A percentile compares a stretch with the other conserved stretches of the same genome.
Conservation (phyloP, 2,888 invertebrate genomes). For the Lottia gigantea region DNA sequence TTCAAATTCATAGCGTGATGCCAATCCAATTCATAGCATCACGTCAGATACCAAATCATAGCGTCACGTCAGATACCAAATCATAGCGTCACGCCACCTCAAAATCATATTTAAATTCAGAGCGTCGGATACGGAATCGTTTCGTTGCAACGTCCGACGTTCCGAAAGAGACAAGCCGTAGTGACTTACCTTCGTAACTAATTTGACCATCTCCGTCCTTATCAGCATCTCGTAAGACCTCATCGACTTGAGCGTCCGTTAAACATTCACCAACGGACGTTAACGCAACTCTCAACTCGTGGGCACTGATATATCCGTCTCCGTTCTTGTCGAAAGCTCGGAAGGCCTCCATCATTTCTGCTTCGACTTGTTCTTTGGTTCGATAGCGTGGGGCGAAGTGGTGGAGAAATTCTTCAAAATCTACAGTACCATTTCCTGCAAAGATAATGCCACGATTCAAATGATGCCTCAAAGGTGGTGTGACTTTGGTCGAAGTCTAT, state of each 20-base stretch:
- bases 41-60: too few species aligned
- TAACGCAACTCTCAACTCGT: not conserved
- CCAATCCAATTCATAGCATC: too few species aligned
- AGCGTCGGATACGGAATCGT: too few species aligned
- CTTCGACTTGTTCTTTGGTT: constrained; percentile 3
- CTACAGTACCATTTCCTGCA: constrained; percentile 2
- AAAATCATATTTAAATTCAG: too few species aligned
- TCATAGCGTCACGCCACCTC: too few species aligned
- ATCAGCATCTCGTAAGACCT: constrained; percentile 2
- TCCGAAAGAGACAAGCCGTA: too few species aligned
- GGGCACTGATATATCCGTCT: constrained; percentile 1
- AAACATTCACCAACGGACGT: not conserved
- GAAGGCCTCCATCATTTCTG: constrained; percentile 2
- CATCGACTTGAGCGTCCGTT: constrained; percentile 3
- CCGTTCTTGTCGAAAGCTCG: constrained; percentile 1
- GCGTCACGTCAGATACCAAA: too few species aligned
- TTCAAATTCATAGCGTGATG: too few species aligned
- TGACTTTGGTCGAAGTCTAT: too few species aligned
- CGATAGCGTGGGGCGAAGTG: constrained; percentile 4
- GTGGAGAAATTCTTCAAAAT: constrained; percentile 3
- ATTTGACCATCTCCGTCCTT: constrained; percentile 1
- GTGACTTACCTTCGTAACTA: not conserved
- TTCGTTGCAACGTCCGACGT: too few species aligned
- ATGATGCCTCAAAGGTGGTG: too few species aligned
- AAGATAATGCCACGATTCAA: not conserved